These are phyloP conservation scores for Yponomeuta sedellus DNA, from an alignment of 2,888 invertebrate species.

Conservation along the genomic window DNA sequence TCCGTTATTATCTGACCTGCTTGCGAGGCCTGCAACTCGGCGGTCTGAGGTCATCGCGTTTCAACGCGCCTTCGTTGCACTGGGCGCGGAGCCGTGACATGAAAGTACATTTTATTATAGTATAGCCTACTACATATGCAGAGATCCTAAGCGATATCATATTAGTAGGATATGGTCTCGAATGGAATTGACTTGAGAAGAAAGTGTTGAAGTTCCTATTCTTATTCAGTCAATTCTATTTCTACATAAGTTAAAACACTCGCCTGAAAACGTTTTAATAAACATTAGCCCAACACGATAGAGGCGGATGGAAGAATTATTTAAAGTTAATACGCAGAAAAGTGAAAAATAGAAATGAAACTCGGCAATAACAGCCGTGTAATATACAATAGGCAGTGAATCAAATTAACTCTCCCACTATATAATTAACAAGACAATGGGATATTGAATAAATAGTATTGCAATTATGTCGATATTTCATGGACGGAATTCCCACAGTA, in stretches of 20 bases:
- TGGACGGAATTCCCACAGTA: constrained; percentile 28
- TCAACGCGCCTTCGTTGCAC: constrained; percentile 26
- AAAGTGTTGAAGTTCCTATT: too few relatives aligned
- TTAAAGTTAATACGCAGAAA: too few relatives aligned
- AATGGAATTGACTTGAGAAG: too few relatives aligned
- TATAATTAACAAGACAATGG: constrained; percentile 1
- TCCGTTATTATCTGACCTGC: constrained; percentile 46
- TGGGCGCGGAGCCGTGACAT: neutral
- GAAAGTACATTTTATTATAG: neutral
- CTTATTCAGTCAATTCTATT: too few relatives aligned
- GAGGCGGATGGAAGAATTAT: too few relatives aligned
- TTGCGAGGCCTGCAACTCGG: constrained; percentile 42
- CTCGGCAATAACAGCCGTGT: neutral
- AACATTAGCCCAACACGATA: too few relatives aligned
- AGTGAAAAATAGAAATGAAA: too few relatives aligned
- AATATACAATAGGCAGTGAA: neutral
- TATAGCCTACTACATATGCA: too few relatives aligned
- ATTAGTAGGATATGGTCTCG: too few relatives aligned
- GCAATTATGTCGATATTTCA: constrained; percentile 23
- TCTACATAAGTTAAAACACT: too few relatives aligned
- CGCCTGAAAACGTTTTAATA: too few relatives aligned
- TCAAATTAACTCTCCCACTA: neutral
- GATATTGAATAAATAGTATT: neutral
- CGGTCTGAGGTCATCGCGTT: constrained; percentile 48
- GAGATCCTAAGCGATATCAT: too few relatives aligned